These are phyloP conservation scores for Baccha elongata DNA, from an alignment of 2,888 invertebrate genomes.

Conservation along the genomic window DNA sequence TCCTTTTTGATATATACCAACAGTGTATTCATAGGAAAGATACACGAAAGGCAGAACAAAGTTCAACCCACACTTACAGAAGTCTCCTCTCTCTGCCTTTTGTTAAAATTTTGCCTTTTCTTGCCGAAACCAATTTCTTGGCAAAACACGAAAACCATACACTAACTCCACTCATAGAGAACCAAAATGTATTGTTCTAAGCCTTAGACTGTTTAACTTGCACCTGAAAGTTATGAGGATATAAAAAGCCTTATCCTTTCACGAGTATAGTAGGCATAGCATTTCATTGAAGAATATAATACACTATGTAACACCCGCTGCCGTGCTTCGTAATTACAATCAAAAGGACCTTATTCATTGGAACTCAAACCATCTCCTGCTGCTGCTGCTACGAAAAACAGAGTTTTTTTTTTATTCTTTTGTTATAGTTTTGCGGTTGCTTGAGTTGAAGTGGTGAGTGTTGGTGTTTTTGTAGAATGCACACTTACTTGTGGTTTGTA, in stretches of 20 bases:
- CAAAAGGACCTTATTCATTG: constrained; percentile 29
- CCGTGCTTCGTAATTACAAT: constrained; percentile 12
- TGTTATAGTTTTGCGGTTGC: constrained; percentile 17
- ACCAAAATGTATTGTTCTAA: constrained; percentile 23
- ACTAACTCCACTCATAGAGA: background rate
- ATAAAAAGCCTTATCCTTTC: constrained; percentile 28
- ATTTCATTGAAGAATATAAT: constrained; percentile 23
- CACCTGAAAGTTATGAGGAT: constrained; percentile 60
- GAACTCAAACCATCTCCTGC: background rate
- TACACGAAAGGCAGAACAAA: no score
- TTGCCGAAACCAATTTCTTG: constrained; percentile 7
- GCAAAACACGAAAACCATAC: constrained; percentile 11
- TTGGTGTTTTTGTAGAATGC: constrained; percentile 25
- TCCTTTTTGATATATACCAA: constrained; percentile 30
- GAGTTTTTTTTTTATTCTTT: constrained; percentile 52
- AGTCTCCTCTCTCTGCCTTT: background rate
- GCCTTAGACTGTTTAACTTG: constrained; percentile 32
- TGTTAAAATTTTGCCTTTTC: constrained; percentile 4
- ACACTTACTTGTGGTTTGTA: constrained; percentile 27
- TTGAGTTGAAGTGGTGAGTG: constrained; percentile 15
- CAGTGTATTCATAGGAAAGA: constrained; percentile 2
- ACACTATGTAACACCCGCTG: constrained; percentile 1
- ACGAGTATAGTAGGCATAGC: constrained; percentile 41
- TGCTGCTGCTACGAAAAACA: constrained; percentile 33
- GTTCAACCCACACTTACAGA: background rate